Percentiles rank a stretch among this genome's conserved stretches.
Evolutionary conservation across 2,888 invertebrate species (phyloP).

Genomic region (Ephialtes manifestator): DNA sequence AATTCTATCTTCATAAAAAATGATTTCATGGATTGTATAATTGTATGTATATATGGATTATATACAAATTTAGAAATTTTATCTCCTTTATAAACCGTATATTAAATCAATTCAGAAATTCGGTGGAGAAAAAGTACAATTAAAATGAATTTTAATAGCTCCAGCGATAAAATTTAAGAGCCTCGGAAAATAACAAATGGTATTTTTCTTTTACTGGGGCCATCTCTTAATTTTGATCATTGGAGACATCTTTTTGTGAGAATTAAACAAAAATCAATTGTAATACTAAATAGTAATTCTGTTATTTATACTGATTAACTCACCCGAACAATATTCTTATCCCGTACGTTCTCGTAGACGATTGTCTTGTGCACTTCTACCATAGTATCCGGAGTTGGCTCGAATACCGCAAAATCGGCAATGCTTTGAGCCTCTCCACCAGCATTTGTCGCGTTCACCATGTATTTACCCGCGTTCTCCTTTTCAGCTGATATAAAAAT

Average conservation of each 20-base stretch:
- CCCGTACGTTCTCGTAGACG: slow-evolving; percentile 88
- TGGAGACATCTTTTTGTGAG: background rate
- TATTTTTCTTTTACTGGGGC: no score
- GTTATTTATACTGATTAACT: slow-evolving; percentile 54
- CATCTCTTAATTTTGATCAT: no score
- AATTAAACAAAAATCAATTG: background rate
- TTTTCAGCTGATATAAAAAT: slow-evolving; percentile 86
- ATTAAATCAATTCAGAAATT: no score
- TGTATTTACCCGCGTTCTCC: slow-evolving; percentile 92
- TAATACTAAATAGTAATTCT: background rate
- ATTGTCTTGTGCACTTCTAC: slow-evolving; percentile 90
- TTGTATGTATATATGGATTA: no score
- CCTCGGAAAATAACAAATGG: no score
- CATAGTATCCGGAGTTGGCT: slow-evolving; percentile 90
- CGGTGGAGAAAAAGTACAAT: no score
- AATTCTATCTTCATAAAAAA: background rate
- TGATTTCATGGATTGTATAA: no score
- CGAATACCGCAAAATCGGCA: slow-evolving; percentile 92
- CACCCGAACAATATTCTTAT: slow-evolving; percentile 82
- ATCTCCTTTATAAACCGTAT: no score
- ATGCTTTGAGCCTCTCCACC: slow-evolving; percentile 94
- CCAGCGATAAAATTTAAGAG: no score
- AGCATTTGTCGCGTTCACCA: slow-evolving; percentile 91
- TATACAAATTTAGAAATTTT: no score
- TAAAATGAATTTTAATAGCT: no score